Evolutionary conservation across 2,888 invertebrate species (phyloP), one percentile per base, ranked within the genome.

Genomic region (Monopis laevigella): DNA sequence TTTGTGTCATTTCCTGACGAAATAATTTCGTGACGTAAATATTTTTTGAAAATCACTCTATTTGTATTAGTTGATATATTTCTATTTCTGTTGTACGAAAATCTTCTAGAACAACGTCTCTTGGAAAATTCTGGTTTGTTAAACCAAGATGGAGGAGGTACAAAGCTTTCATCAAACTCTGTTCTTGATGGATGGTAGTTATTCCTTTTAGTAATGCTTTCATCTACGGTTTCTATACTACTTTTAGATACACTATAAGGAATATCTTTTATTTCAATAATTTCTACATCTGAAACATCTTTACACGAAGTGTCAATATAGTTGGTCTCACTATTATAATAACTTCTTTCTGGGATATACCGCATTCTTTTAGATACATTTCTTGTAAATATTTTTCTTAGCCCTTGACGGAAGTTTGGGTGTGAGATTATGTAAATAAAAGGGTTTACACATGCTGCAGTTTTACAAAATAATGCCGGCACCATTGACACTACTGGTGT

Each of bases 391-490:
- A 83, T 53, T 46, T 77, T 75, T 44, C 68, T 64, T 17, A 85
- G 67, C 58, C 89, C 90, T 46, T 81, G 78, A 40, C 87, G 84
- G 65, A 90, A 90, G 53, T 84, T 85, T 0, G 92, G 92, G 75
- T 93, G 92, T 2, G 88, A 90, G 28, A 90, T 84, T 3, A 90
- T 88, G 58, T 91, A 91, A 45, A 91, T 82, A 55, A 90, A 90
- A 0, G 93, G 92, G 68, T 93, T 90, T 45, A 91, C 82, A 57
- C 91, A 90, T 27, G 91, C 89, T 0, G 92, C 89, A 0, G 88
- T 85, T 65, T 93, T 93, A 60, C 91, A 91, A 61, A 91, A 89
- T 46, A 90, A 65, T 1, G 90, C 90, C 0, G 91, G 92, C 26
- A 90, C 75, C 88, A 90, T 89, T 0, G 90, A 90, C 3, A 82